Evolutionary conservation across 2,797 vertebrate species (phyloP).

Genomic region (Neosalanx taihuensis): DNA sequence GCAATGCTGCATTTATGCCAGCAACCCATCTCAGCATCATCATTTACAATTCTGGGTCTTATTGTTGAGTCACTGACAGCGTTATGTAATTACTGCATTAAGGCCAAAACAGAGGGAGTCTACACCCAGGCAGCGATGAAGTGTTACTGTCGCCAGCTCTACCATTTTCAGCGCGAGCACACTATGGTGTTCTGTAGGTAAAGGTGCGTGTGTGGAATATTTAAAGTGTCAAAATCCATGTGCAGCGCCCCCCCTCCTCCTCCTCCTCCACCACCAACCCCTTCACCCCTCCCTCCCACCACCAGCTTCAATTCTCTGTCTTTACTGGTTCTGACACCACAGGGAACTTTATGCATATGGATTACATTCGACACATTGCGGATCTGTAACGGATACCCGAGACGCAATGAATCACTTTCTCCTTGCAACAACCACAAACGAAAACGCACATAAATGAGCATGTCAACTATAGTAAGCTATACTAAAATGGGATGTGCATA

Average conservation of each 20-base stretch:
- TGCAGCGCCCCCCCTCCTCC: background rate
- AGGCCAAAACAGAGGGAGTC: conserved; percentile 21
- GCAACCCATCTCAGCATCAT: conserved; percentile 42
- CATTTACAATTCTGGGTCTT: conserved; percentile 26
- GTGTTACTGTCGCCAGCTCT: background rate
- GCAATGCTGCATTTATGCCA: conserved; percentile 25
- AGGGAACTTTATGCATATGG: conserved; percentile 47
- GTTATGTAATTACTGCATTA: conserved; percentile 57
- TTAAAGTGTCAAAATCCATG: conserved; percentile 15
- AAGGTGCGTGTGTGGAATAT: conserved; percentile 11
- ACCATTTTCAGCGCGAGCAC: background rate
- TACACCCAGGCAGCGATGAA: conserved; percentile 4
- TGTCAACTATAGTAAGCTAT: no score
- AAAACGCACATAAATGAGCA: background rate
- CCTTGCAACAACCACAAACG: background rate
- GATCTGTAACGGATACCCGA: conserved; percentile 49
- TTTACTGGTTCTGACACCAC: conserved; percentile 42
- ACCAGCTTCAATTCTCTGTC: conserved; percentile 34
- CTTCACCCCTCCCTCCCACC: background rate
- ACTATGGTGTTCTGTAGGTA: conserved; percentile 4
- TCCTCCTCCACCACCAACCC: background rate
- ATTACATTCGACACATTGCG: conserved; percentile 55
- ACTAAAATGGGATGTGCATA: conserved; percentile 4
- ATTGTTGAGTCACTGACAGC: conserved; percentile 50
- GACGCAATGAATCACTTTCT: conserved; percentile 14